Base-by-base conservation (phyloP, 2,797 vertebrate species). In the Pangasius larnaudii region DNA sequence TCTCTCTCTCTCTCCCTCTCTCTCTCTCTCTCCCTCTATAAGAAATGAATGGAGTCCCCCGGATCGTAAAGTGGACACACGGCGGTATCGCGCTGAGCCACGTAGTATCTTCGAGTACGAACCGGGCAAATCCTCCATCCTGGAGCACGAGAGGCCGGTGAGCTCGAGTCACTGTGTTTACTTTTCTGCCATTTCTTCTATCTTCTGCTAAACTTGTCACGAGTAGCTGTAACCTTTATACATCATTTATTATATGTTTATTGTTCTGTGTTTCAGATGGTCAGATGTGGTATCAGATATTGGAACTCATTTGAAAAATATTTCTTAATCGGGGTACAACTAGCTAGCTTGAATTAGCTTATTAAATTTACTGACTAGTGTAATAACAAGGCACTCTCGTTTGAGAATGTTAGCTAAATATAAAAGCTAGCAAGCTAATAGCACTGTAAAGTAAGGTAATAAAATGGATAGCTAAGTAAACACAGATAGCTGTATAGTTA, bases 71-170 rank as follows among this genome's bases (percentile, higher is more conserved):
- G 98, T 99, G 61, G 98, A 99, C 90, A 99, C 99, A 1, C 95
- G 99, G 69, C 99, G 96, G 94, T 99, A 99, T 91, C 97, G 99
- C 0, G 99, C 98, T 0, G 98, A 99, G 91, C 99, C 99, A 13
- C 97, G 98, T 93, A 99, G 99, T 92, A 99, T 99, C 94, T 99
- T 99, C 95, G 98, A 99, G 85, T 99, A 99, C 1, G 98, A 99
- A 92, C 99, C 99, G 0, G 99, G 99, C 75, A 99, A 99, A 93
- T 99, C 99, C 3, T 99, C 99, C 0, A 98, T 99, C 93, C 95
- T 99, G 90, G 97, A 99, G 84, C 98, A 98, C 0, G 98, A 99
- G 92, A 97, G 98, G 94, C 98, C 98, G 91, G 99, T 99, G 96
- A 99, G 98, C 36, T 72, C 18, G 18, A 10, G 16, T 78, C 49